These are phyloP conservation scores for Tachina grossa DNA, from an alignment of 2,888 invertebrate species.

Conservation along the genomic window DNA sequence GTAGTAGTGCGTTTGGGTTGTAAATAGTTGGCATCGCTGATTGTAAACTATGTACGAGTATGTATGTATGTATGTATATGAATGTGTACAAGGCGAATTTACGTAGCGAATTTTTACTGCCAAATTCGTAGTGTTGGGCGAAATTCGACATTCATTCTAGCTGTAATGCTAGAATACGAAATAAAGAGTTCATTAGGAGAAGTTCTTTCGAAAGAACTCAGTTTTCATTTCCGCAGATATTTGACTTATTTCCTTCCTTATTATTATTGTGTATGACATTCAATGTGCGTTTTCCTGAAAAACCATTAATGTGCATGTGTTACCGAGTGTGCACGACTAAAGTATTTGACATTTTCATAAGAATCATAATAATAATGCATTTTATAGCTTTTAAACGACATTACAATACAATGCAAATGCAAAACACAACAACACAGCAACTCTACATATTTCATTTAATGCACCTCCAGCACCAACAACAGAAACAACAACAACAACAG, in stretches of 20 bases:
- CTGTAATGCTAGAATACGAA: too few relatives aligned
- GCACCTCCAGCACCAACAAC: slow-evolving; percentile 14
- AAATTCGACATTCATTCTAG: too few relatives aligned
- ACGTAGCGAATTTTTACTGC: too few relatives aligned
- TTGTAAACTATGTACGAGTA: too few relatives aligned
- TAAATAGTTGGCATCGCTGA: too few relatives aligned
- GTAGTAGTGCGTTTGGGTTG: too few relatives aligned
- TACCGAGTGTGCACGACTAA: not conserved
- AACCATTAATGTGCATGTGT: slow-evolving; percentile 14
- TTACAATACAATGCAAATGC: slow-evolving; percentile 49
- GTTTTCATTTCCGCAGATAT: not conserved
- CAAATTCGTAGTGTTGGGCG: too few relatives aligned
- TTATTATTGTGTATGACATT: not conserved
- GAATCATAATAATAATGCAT: slow-evolving; percentile 67
- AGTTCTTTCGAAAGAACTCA: not conserved
- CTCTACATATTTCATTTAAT: slow-evolving; percentile 19
- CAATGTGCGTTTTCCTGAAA: slow-evolving; percentile 5
- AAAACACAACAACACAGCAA: slow-evolving; percentile 23
- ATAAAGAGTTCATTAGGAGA: not conserved
- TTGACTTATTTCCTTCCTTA: slow-evolving; percentile 8
- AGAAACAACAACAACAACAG: slow-evolving; percentile 3
- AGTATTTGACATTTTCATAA: slow-evolving; percentile 60
- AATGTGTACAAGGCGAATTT: too few relatives aligned
- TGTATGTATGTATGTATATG: too few relatives aligned
- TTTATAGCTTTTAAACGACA: slow-evolving; percentile 70